These are phyloP conservation scores for Gavia stellata DNA, from an alignment of 2,113 vertebrate species.

Conservation along the genomic window DNA sequence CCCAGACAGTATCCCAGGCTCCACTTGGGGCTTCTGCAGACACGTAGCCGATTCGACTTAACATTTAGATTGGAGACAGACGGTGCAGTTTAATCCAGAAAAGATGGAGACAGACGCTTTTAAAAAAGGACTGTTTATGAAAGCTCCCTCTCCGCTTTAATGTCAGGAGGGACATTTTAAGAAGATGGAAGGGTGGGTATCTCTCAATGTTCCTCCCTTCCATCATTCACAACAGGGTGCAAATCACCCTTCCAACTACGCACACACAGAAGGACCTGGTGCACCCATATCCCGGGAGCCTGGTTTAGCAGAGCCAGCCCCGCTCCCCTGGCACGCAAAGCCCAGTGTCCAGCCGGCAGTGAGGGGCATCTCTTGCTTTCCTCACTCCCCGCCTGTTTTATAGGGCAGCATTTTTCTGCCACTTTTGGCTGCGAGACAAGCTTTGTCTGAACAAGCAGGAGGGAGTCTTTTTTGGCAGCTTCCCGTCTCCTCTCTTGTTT, in stretches of 20 bases:
- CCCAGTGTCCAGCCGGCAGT: background rate
- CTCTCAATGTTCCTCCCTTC: background rate
- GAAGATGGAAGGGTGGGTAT: background rate
- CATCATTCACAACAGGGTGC: background rate
- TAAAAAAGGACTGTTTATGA: background rate
- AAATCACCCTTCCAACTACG: background rate
- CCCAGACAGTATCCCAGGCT: background rate
- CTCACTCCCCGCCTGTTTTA: background rate
- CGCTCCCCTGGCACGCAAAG: background rate
- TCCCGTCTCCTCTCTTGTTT: slow-evolving; percentile 7
- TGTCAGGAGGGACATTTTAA: background rate
- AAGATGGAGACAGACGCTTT: background rate
- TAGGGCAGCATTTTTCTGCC: slow-evolving; percentile 34
- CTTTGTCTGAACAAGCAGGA: slow-evolving; percentile 58
- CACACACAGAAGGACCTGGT: background rate
- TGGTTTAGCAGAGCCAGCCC: background rate
- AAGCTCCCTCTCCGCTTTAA: background rate
- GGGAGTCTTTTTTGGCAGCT: slow-evolving; percentile 1
- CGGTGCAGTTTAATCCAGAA: background rate
- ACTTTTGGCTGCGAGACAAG: background rate
- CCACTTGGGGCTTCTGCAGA: background rate
- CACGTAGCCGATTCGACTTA: rapidly evolving
- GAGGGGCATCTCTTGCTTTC: background rate
- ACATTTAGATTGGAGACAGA: background rate
- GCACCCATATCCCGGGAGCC: rapidly evolving